These are phyloP conservation scores for Ailurus styani DNA, from an alignment of 2,113 vertebrate genomes.

Conservation along the genomic window DNA sequence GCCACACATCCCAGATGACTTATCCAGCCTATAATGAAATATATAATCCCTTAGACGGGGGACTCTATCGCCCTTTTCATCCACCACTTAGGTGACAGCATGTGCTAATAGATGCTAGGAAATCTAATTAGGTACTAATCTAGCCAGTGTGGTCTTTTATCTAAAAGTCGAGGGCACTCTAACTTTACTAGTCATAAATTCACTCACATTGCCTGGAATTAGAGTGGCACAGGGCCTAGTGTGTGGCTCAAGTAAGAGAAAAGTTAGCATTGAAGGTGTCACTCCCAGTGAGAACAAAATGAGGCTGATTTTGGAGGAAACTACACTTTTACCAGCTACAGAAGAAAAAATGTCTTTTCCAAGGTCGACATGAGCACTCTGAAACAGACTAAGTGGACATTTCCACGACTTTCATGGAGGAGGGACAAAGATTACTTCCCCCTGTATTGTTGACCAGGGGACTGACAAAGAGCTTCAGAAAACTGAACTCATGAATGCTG, in stretches of 20 bases:
- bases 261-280: not conserved
- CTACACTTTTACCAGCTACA: not conserved
- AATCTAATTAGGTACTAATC: not conserved
- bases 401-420: not conserved
- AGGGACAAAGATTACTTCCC: not conserved
- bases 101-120: not conserved
- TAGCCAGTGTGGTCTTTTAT: not conserved
- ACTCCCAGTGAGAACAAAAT: not conserved
- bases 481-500: not conserved
- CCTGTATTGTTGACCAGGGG: not conserved
- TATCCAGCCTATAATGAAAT: not conserved
- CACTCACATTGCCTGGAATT: not conserved
- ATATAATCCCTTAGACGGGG: not conserved
- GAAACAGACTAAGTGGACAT: not conserved
- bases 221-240: not conserved
- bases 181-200: not conserved
- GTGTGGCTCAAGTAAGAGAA: not conserved
- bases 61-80: not conserved
- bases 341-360: not conserved
- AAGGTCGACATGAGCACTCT: not conserved
- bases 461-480: not conserved
- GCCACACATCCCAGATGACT: not conserved
- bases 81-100: not conserved
- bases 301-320: not conserved
- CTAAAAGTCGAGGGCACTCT: not conserved